A percentile compares a stretch with the other conserved stretches of the same genome.
Conservation (phyloP, 2,113 vertebrate genomes). For the Myotis yumanensis region DNA sequence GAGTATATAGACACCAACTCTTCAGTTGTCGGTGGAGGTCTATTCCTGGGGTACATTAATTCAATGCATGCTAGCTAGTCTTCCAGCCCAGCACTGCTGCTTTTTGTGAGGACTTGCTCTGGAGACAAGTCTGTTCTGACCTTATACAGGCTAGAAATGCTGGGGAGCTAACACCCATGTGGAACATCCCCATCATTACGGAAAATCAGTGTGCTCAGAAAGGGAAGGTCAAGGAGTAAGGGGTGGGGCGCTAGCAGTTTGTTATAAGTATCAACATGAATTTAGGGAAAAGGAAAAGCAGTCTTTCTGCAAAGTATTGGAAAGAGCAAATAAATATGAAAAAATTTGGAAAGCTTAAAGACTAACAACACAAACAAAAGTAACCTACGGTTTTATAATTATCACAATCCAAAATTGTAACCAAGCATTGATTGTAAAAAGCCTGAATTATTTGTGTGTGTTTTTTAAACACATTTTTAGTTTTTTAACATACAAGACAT, state of each 20-base stretch:
- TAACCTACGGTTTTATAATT: neutral
- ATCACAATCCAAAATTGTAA: conserved; percentile 28
- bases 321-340: conserved; percentile 6
- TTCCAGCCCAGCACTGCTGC: neutral
- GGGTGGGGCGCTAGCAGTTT: neutral
- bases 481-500: neutral
- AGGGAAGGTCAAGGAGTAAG: neutral
- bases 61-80: neutral
- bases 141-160: neutral
- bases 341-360: neutral
- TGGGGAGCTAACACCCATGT: neutral
- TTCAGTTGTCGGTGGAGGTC: neutral
- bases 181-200: neutral
- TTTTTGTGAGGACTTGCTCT: conserved; percentile 14
- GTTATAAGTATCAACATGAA: neutral
- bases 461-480: conserved; percentile 32
- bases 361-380: neutral
- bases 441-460: conserved; percentile 16
- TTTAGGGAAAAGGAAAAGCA: conserved; percentile 15
- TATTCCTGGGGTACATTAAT: neutral
- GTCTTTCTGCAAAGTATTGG: neutral
- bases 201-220: neutral
- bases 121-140: neutral
- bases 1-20: neutral
- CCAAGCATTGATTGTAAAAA: neutral